Base-by-base conservation (phyloP, 2,113 vertebrate species). In the Syrmaticus mikado region DNA sequence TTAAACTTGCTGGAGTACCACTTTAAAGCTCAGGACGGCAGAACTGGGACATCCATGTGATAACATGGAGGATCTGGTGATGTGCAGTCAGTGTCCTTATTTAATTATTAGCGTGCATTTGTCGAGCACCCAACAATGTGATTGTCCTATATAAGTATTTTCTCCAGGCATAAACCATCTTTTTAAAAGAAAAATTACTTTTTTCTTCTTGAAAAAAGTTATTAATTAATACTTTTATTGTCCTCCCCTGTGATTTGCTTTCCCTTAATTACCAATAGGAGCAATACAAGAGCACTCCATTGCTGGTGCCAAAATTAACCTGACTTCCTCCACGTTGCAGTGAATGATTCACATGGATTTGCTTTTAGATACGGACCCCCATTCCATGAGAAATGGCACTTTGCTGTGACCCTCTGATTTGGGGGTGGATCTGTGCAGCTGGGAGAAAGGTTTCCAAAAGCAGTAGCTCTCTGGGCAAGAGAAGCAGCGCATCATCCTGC, bases 251-350 rank as follows among this genome's bases (percentile, higher is more conserved):
- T 64, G 92, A 85, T 87, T 87, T 93, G 43, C 82, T 87, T 96
- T 89, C 61, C 87, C 50, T 96, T 96, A 96, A 96, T 96, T 94
- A 96, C 81, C 78, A 96, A 96, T 82, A 96, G 60, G 82, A 93
- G 86, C 52, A 67, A 90, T 50, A 92, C 73, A 95, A 79, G 77
- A 91, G 74, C 32, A 48, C 36, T 92, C n/a, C 36, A 75, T 76
- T 5, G 5, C 89, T 50, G 11, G 22, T 74, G 85, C 28, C 92
- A 82, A 89, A 91, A 93, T 91, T 89, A 94, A 92, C 70, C 58
- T 74, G n/a, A 53, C 30, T 92, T 89, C 61, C 32, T 93, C 67
- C 87, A 85, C 73, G 82, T 67, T 89, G 64, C 22, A 66, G 60
- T 85, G 72, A 61, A 62, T 3, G 13, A 90, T 74, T 60, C 50